Evolutionary conservation across 1,140 invertebrate species (phyloP), one percentile per base, ranked within the genome.

Genomic region (Drosophila kanapiae): DNA sequence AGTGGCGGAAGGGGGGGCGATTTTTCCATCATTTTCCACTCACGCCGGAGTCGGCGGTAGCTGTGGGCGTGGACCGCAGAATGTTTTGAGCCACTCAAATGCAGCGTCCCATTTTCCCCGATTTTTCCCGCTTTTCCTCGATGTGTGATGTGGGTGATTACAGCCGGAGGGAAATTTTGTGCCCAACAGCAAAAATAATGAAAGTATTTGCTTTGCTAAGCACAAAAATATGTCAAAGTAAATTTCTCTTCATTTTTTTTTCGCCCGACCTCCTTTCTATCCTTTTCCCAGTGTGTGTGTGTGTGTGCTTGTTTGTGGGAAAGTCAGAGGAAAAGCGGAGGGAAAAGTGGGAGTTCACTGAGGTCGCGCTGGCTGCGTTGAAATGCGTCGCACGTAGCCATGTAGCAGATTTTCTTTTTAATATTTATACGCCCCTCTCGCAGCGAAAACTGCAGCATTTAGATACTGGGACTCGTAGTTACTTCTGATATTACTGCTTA

Each of bases 181-280:
- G 85, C 84, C 69, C 85, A 90, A 67, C 84, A 84, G 85, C 81
- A 90, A 88, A 88, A 88, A 88, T 90, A 88, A 88, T 88, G 85
- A 90, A 88, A 88, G 85, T 88, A 88, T 88, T 88, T 88, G 85
- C 85, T 88, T 88, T 88, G 87, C 87, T 91, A 91, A 91, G 87
- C 87, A 91, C 87, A 86, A 91, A 91, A 91, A 91, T 87, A 91
- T 91, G 80, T 91, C 87, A 91, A 83, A 91, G 83, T 83, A 91
- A 91, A 91, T 84, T 83, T 87, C 80, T 83, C 68, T 86, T 91
- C 72, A 86, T 82, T 91, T 90, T 82, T 74, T 78, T 49, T 23
- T 16, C n/a, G 27, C 4, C 33, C 47, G 60, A 69, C 37, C 61
- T 64, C 45, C 47, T 69, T 65, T 68, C 43, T 45, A 51, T 75